Conservation (phyloP, 2,113 vertebrate genomes). For the Nipponia nippon region DNA sequence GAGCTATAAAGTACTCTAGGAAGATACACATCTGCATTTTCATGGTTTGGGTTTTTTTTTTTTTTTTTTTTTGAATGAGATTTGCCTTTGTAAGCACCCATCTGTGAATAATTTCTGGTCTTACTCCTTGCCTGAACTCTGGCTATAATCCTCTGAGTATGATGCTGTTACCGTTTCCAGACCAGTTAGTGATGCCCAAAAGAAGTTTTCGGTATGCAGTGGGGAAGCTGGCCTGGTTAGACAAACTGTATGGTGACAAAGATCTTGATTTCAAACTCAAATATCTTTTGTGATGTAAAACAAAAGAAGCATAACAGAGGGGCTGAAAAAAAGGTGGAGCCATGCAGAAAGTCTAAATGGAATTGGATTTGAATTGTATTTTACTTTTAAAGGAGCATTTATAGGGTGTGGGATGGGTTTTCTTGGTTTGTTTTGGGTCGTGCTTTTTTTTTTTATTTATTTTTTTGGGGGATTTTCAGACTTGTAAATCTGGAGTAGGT, state of each 20-base stretch:
- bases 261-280: neutral
- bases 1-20: neutral
- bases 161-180: neutral
- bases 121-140: neutral
- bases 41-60: neutral
- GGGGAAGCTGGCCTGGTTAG: neutral
- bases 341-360: neutral
- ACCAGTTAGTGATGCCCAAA: neutral
- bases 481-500: neutral
- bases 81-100: neutral
- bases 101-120: neutral
- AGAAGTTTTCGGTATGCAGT: neutral
- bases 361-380: neutral
- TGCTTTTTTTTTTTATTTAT: no score
- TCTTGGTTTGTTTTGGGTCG: neutral
- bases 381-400: neutral
- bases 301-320: neutral
- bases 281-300: neutral
- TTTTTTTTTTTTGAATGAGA: neutral
- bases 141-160: neutral
- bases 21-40: neutral
- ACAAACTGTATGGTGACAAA: neutral
- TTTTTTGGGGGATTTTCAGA: neutral
- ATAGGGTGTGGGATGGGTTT: rapidly evolving
- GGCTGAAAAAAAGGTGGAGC: neutral